Base-by-base conservation (phyloP, 2,888 invertebrate species). In the Sphinx pinastri region DNA sequence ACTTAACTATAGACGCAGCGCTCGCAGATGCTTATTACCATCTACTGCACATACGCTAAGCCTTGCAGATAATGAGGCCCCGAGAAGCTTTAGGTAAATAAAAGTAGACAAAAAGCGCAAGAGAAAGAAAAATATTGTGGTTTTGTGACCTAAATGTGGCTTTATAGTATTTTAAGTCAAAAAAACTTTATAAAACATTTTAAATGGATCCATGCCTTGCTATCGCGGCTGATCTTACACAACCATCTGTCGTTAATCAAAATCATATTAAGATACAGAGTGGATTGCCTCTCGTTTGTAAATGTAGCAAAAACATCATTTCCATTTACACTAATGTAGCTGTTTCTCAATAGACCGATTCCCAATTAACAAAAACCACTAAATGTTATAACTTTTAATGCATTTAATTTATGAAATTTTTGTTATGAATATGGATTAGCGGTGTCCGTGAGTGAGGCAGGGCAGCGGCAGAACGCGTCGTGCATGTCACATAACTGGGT, bases 41-140 rank as follows among this genome's bases (percentile, higher is more conserved):
- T 49, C 63, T 76, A 73, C 77, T 76, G 73, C 75, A 63, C 77
- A 76, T 75, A 75, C 68, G 71, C 75, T 73, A 68, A 55, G 72
- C 77, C 76, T 74, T 77, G 63, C 49, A 63, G 63, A 63, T 49
- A 63, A 63, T 63, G 63, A 63, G 45, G 45, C 38, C 14, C 47
- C 16, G 16, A n/a, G 60, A 49, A 49, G 49, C 63, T 47, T 47
- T 63, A 25, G 6, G 13, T 25, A 58, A 49, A 60, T 59, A 51
- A n/a, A 47, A 58, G 25, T 49, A 47, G 19, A 63, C 60, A 60
- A 63, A 63, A 63, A 63, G 25, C 49, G 16, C 16, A 49, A 47
- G 12, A 6, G 12, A 19, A 49, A 16, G 63, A 63, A 60, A 10
- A 47, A 12, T 6, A 60, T 55, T 60, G 47, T 4, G 16, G 45